Base-by-base conservation (phyloP, 1,140 invertebrate genomes). In the Polypedilum pembai region DNA sequence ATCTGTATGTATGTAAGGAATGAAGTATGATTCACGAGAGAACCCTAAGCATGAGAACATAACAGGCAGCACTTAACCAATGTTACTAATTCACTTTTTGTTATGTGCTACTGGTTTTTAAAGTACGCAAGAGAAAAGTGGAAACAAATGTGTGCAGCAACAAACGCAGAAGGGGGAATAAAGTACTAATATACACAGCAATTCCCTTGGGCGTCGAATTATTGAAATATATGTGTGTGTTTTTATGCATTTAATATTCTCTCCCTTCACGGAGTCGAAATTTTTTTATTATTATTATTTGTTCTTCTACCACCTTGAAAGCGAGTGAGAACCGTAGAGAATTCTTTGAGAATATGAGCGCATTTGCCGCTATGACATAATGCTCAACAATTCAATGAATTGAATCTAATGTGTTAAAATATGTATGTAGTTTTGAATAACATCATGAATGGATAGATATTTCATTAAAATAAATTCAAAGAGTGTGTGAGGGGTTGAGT, bases 71-170 rank as follows among this genome's bases (percentile, higher is more conserved):
- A 20, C 65, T 69, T 69, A 69, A 69, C 65, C 65, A 69, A 69
- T 69, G 65, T 69, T 69, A 69, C 65, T 69, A 69, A 69, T 69
- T 69, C 65, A 69, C 20, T 69, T 69, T 69, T 21, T 69, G 65
- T 69, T 69, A 69, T 69, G 65, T 69, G 65, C 65, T 69, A 69
- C 65, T 69, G 65, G 65, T 69, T 69, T 69, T 69, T 69, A 69
- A 69, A 69, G 65, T 69, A 69, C 20, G 17, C 20, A 69, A 69
- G 18, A 18, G 8, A 18, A 15, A n/a, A 56, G n/a, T 56, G n/a
- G n/a, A 15, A 56, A 69, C 17, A 69, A 69, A 69, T 69, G 65
- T 69, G 65, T 69, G 17, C 18, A 20, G 24, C 24, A 33, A 5
- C 24, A 33, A 33, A 56, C 12, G 15, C n/a, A n/a, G 10, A 56